A percentile compares a stretch with the other conserved stretches of the same genome.
Conservation (phyloP, 1,140 invertebrate species). For the Bombus polaris region DNA sequence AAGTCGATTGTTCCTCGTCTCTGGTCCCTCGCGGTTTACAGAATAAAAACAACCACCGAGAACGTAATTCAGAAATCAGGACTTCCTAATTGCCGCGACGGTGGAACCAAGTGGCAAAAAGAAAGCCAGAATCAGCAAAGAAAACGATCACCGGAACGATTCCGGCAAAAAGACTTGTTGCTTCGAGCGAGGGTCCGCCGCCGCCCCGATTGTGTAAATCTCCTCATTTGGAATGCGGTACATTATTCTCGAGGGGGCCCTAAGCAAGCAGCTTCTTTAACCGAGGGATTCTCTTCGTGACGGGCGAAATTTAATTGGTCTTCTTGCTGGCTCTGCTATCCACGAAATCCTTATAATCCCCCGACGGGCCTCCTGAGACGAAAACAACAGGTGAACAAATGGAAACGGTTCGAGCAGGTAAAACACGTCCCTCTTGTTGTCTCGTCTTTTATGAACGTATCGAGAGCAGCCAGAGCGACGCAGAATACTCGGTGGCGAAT, state of each 20-base stretch:
- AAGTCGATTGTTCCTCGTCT: not conserved
- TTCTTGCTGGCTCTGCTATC: constrained; percentile 39
- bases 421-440: not conserved
- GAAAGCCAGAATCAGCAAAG: not conserved
- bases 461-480: not conserved
- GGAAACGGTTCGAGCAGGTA: not conserved
- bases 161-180: constrained; percentile 56
- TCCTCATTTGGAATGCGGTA: constrained; percentile 66
- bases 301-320: constrained; percentile 62
- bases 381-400: not conserved
- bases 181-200: constrained; percentile 38
- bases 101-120: not conserved
- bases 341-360: constrained; percentile 27
- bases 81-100: constrained; percentile 13
- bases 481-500: not conserved
- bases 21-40: not conserved
- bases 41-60: not conserved
- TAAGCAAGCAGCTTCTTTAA: constrained; percentile 55
- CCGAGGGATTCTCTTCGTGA: constrained; percentile 33
- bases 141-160: constrained; percentile 29
- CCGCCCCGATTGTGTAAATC: constrained; percentile 65
- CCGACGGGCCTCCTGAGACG: not conserved
- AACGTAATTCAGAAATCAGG: constrained; percentile 22
- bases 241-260: constrained; percentile 58
- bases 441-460: too few species aligned